Percentiles rank a stretch among this genome's conserved stretches.
Conservation (phyloP, 1,140 invertebrate genomes). For the Saccostrea glomerata region DNA sequence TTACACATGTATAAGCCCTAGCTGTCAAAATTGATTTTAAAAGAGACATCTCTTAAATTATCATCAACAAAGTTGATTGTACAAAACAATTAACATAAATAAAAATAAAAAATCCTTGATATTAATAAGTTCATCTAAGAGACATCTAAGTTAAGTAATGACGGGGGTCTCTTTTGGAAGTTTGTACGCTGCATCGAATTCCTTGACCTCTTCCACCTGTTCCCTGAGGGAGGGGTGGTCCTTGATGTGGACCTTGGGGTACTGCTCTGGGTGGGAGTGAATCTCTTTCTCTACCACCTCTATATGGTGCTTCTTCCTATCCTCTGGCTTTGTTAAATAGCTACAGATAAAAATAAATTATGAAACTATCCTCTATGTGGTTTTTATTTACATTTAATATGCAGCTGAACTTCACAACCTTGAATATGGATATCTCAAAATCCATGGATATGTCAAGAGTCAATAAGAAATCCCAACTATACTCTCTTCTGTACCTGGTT, state of each 20-base stretch:
- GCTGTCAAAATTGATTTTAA: no score
- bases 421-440: no score
- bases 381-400: no score
- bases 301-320: conserved; percentile 61
- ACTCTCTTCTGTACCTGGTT: no score
- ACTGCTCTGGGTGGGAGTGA: conserved; percentile 60
- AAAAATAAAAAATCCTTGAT: background rate
- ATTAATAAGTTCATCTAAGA: background rate
- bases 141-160: background rate
- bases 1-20: no score
- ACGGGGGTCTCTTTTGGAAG: conserved; percentile 49
- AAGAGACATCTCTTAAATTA: no score
- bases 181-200: conserved; percentile 60
- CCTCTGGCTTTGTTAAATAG: conserved; percentile 57
- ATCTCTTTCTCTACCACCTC: conserved; percentile 63
- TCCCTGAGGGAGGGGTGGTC: conserved; percentile 45
- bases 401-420: no score
- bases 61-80: no score
- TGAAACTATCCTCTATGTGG: background rate
- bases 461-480: no score
- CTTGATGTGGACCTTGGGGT: conserved; percentile 52
- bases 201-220: conserved; percentile 59
- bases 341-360: conserved; percentile 42
- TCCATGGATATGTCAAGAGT: no score
- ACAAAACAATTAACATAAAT: background rate